These are phyloP conservation scores for Catostomus latipinnis DNA, from an alignment of 2,797 vertebrate genomes.

Conservation along the genomic window DNA sequence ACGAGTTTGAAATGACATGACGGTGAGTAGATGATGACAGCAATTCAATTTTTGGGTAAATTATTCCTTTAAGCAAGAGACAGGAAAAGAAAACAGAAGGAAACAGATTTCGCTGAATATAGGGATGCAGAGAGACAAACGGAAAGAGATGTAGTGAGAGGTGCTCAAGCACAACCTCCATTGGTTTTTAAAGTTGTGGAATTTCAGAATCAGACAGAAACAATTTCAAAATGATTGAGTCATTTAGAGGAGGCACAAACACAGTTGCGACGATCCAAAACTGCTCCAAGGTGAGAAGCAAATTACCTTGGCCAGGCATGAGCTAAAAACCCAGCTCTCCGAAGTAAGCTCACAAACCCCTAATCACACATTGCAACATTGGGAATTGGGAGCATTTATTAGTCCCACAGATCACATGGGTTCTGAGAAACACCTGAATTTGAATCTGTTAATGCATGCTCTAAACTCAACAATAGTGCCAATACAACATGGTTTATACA, in stretches of 20 bases:
- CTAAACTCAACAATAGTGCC: conserved; percentile 12
- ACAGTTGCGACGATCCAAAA: conserved; percentile 51
- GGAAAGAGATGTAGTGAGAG: conserved; percentile 27
- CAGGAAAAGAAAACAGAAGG: conserved; percentile 19
- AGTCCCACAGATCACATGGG: conserved; percentile 22
- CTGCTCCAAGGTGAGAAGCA: conserved; percentile 53
- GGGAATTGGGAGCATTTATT: conserved; percentile 18
- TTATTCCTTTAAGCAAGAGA: not conserved
- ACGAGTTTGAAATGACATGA: not conserved
- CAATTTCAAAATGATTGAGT: conserved; percentile 76
- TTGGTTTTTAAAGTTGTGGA: conserved; percentile 70
- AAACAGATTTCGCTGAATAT: conserved; percentile 55
- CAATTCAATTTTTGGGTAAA: not conserved
- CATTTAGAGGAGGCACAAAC: conserved; percentile 70
- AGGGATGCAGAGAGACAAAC: conserved; percentile 26
- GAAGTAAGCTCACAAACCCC: conserved; percentile 16
- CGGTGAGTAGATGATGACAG: conserved; percentile 2
- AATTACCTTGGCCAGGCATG: conserved; percentile 44
- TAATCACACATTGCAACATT: conserved; percentile 39
- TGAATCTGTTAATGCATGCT: conserved; percentile 18
- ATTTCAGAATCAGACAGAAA: conserved; percentile 78
- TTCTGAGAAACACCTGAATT: conserved; percentile 16
- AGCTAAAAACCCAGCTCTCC: conserved; percentile 34
- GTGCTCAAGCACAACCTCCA: not conserved
- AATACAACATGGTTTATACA: conserved; percentile 10